Conservation (phyloP, 2,113 vertebrate species). For the Speoplatyrhinus poulsoni region DNA sequence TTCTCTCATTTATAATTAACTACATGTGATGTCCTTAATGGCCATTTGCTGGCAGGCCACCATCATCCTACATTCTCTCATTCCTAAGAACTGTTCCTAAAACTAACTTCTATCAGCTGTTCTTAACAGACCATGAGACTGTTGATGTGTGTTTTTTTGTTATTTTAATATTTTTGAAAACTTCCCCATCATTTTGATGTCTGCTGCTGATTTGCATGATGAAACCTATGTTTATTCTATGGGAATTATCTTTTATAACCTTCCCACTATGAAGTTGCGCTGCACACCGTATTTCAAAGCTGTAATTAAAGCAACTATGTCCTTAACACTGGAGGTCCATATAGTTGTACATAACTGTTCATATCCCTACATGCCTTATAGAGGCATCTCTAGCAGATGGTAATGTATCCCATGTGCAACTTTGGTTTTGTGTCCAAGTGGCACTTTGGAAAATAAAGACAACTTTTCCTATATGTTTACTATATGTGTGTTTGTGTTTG, state of each 20-base stretch:
- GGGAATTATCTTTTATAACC: background rate
- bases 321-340: slow-evolving; percentile 40
- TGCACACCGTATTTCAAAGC: slow-evolving; percentile 6
- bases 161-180: no score
- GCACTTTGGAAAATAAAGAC: slow-evolving; percentile 47
- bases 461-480: slow-evolving; percentile 29
- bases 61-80: background rate
- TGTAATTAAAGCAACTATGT: slow-evolving; percentile 7
- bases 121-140: no score
- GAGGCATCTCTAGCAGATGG: slow-evolving; percentile 30
- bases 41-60: background rate
- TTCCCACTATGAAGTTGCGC: background rate
- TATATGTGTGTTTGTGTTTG: background rate
- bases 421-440: slow-evolving; percentile 21
- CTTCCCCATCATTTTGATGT: no score
- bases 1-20: background rate
- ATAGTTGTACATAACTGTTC: slow-evolving; percentile 49
- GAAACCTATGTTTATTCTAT: no score
- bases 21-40: background rate
- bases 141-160: no score
- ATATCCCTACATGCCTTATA: slow-evolving; percentile 57
- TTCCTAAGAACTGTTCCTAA: background rate
- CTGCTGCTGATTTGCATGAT: no score
- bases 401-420: background rate
- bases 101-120: background rate